phyloP scores from a whole-genome alignment of 2,797 vertebrate genomes.

The Acomys russatus region DNA sequence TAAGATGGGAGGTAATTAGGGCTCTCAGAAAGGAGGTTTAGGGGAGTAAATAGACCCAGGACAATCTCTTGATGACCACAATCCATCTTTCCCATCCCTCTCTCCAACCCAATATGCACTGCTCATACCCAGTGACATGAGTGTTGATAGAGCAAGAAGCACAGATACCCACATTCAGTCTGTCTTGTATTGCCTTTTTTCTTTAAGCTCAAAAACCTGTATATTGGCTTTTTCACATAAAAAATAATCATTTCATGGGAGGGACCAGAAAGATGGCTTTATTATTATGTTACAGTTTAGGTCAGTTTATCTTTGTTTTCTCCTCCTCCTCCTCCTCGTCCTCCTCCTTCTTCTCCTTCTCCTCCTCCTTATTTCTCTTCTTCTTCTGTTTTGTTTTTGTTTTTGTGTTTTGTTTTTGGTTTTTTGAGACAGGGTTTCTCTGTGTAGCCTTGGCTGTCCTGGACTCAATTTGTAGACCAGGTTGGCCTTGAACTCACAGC shows the following conservation, averaged over 20 bases:
- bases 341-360: no score
- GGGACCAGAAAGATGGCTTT: conserved; percentile 24
- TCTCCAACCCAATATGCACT: background rate
- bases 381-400: no score
- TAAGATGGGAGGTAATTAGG: conserved; percentile 52
- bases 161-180: background rate
- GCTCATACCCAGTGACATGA: background rate
- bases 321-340: no score
- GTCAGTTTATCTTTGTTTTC: background rate
- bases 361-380: no score
- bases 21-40: background rate
- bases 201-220: background rate
- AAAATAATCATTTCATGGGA: conserved; percentile 37
- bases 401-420: no score
- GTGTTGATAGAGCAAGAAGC: background rate
- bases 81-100: background rate
- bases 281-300: conserved; percentile 18
- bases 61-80: background rate
- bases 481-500: no score
- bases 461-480: no score
- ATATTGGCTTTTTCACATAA: background rate
- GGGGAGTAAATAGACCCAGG: background rate
- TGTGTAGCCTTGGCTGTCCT: no score
- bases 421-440: no score
- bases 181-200: background rate